A percentile compares a stretch with the other conserved stretches of the same genome.
phyloP scores from a whole-genome alignment of 2,113 vertebrate species.

The Xiphias gladius region DNA sequence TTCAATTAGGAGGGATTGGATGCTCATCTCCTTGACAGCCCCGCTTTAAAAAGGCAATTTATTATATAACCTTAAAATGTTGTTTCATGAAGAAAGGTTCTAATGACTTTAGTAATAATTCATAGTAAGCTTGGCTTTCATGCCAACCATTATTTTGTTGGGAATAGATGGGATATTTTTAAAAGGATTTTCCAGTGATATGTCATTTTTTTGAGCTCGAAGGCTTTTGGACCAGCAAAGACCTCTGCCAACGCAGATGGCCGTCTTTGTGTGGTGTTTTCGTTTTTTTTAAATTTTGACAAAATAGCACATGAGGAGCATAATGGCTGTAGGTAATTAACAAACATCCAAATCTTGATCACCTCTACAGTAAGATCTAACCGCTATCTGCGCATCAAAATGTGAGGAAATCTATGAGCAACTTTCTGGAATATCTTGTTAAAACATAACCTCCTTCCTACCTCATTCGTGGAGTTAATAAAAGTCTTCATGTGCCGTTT shows the following conservation, averaged over 20 bases:
- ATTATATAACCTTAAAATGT: slow-evolving; percentile 55
- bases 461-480: slow-evolving; percentile 34
- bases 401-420: background rate
- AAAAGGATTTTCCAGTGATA: slow-evolving; percentile 33
- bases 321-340: background rate
- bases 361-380: background rate
- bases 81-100: slow-evolving; percentile 42
- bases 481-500: slow-evolving; percentile 31
- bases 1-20: slow-evolving; percentile 48
- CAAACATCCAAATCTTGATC: background rate
- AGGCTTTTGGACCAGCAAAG: slow-evolving; percentile 28
- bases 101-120: slow-evolving; percentile 48
- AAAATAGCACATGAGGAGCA: background rate
- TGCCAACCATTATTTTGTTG: slow-evolving; percentile 17
- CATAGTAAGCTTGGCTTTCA: slow-evolving; percentile 27
- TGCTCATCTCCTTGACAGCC: slow-evolving; percentile 56
- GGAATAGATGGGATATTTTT: slow-evolving; percentile 42
- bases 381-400: background rate
- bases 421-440: background rate
- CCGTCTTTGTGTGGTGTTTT: slow-evolving; percentile 26
- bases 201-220: slow-evolving; percentile 28
- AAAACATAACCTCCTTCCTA: slow-evolving; percentile 16
- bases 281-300: slow-evolving; percentile 35
- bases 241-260: slow-evolving; percentile 43
- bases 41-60: slow-evolving; percentile 54